Percentiles rank a stretch among this genome's conserved stretches.
Conservation (phyloP, 2,113 vertebrate genomes). For the Rhynchomys soricoides region DNA sequence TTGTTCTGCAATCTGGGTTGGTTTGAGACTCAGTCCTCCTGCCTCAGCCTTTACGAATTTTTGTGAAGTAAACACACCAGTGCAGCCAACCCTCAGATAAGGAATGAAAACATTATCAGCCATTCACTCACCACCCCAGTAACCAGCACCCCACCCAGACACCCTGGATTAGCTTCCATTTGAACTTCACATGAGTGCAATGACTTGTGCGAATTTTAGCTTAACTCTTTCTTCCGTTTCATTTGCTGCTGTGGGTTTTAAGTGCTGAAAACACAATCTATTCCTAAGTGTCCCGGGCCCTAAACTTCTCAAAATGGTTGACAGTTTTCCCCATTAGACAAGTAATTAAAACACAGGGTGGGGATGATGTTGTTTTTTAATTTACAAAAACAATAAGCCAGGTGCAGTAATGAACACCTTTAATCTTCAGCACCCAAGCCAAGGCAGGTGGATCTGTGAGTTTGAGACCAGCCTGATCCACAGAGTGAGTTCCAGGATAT, state of each 20-base stretch:
- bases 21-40: background rate
- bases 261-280: background rate
- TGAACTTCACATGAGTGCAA: background rate
- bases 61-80: background rate
- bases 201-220: slow-evolving; percentile 9
- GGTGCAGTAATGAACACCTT: background rate
- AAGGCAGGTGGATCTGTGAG: background rate
- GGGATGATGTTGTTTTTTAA: background rate
- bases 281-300: background rate
- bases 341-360: background rate
- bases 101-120: background rate
- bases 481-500: background rate
- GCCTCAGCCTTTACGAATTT: background rate
- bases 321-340: background rate
- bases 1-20: background rate
- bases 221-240: background rate
- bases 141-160: background rate
- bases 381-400: background rate
- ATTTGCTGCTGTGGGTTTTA: background rate
- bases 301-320: background rate
- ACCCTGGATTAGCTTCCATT: background rate
- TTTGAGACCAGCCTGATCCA: background rate
- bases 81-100: slow-evolving; percentile 13
- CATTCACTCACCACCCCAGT: background rate
- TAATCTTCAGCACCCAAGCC: background rate